These are phyloP conservation scores for Neoaliturus tenellus DNA, from an alignment of 2,888 invertebrate species.

Conservation along the genomic window DNA sequence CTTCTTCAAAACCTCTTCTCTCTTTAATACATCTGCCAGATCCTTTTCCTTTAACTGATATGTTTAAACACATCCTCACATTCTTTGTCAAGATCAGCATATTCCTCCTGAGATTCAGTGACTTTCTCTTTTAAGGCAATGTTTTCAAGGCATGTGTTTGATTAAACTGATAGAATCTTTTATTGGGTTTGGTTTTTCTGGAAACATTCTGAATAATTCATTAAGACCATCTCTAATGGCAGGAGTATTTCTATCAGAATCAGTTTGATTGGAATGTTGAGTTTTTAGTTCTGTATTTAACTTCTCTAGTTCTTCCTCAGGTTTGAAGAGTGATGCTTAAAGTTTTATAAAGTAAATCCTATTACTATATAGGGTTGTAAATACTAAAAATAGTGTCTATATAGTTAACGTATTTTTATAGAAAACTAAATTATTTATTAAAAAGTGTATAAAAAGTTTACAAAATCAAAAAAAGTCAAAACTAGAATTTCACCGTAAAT, in stretches of 20 bases:
- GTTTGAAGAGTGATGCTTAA: background rate
- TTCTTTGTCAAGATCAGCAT: conserved; percentile 24
- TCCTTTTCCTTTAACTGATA: conserved; percentile 22
- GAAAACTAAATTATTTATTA: too few species aligned
- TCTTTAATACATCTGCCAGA: conserved; percentile 28
- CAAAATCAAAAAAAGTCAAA: too few species aligned
- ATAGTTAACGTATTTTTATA: too few species aligned
- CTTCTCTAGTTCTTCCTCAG: conserved; percentile 27
- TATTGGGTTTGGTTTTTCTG: background rate
- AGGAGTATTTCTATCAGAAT: background rate
- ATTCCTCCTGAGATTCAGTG: conserved; percentile 21
- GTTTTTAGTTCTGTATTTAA: background rate
- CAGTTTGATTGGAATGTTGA: background rate
- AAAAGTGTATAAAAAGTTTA: too few species aligned
- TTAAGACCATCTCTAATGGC: background rate
- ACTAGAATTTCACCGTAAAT: too few species aligned
- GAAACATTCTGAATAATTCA: conserved; percentile 4
- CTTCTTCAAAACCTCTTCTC: background rate
- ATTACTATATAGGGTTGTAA: too few species aligned
- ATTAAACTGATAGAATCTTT: background rate
- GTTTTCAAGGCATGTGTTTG: background rate
- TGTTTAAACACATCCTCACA: conserved; percentile 24
- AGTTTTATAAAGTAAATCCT: too few species aligned
- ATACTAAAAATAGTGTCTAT: too few species aligned
- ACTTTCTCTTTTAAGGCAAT: conserved; percentile 3